Evolutionary conservation across 2,888 invertebrate genomes (phyloP), one percentile per base, ranked within the genome.

Genomic region (Drosophila neotestacea): DNA sequence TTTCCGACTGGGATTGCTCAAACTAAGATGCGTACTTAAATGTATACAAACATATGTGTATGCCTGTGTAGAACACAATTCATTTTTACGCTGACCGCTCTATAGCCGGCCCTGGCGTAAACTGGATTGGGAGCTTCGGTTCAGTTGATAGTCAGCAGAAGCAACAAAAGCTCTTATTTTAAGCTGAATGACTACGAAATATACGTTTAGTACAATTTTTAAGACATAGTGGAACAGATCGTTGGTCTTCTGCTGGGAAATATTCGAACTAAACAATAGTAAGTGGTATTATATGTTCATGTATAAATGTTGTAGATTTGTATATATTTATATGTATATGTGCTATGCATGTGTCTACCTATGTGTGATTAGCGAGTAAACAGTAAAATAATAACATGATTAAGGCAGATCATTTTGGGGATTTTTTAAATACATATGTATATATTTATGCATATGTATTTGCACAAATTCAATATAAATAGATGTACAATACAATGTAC

Each of bases 81-180:
- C 34, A 46, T 38, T 38, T 60, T 50, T 27, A 42, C 60, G n/a
- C 47, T 60, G 50, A 46, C 47, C 48, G 54, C 54, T 47, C 22
- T 27, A 9, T 32, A 47, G 13, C 44, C 61, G 50, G 22, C 67
- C 62, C 55, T 54, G 61, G 48, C 46, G 32, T 27, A 67, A 67
- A 67, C 61, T 62, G 36, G 73, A 75, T 47, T 77, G 22, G 39
- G 47, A 78, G 68, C 78, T 77, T 60, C 10, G 30, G 32, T 52
- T 39, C 59, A 36, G 32, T 11, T 60, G 60, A 68, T 77, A 51
- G 56, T 2, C 38, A 28, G 44, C 22, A 39, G 56, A 56, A 58
- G 64, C 27, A 38, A 34, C 44, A 27, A 28, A 62, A 72, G 74
- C 70, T 70, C 27, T n/a, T 30, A 59, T 9, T 48, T 62, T 30